Evolutionary conservation across 2,888 invertebrate species (phyloP).

Genomic region (Leistus spinibarbis): DNA sequence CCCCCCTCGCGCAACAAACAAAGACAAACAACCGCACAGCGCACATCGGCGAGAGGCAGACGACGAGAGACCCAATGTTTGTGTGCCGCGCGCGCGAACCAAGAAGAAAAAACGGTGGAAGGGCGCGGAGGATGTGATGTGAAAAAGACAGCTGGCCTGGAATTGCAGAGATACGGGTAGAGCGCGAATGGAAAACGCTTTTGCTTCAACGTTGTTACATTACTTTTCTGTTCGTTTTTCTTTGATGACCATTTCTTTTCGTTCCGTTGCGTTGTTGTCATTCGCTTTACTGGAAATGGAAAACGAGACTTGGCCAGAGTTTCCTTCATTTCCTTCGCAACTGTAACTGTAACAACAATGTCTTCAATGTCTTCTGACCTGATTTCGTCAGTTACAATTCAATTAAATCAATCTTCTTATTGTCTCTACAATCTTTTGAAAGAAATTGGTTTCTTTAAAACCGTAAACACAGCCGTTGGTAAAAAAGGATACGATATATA

Average conservation of each 20-base stretch:
- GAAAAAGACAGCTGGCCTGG: constrained; percentile 57
- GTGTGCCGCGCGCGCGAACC: constrained; percentile 9
- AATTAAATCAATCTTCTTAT: too few species aligned
- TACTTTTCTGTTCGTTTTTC: constrained; percentile 28
- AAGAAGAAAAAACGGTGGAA: constrained; percentile 2
- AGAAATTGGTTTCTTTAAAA: too few species aligned
- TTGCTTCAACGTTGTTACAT: constrained; percentile 28
- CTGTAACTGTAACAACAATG: neutral
- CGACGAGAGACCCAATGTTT: constrained; percentile 7
- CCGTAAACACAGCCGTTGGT: too few species aligned
- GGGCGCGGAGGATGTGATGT: constrained; percentile 50
- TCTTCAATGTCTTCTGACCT: neutral
- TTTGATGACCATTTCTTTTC: constrained; percentile 21
- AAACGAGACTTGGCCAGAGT: neutral
- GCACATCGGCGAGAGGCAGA: neutral
- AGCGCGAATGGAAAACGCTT: constrained; percentile 37
- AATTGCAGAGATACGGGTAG: constrained; percentile 41
- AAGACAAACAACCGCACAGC: constrained; percentile 43
- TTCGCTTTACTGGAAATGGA: constrained; percentile 9
- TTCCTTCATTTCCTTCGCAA: neutral
- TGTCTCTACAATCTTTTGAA: too few species aligned
- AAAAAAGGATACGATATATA: too few species aligned
- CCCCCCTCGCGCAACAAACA: constrained; percentile 41
- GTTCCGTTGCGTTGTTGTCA: constrained; percentile 12
- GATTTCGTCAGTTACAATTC: neutral